phyloP scores from a whole-genome alignment of 2,113 vertebrate species.

The Colistium nudipinnis region DNA sequence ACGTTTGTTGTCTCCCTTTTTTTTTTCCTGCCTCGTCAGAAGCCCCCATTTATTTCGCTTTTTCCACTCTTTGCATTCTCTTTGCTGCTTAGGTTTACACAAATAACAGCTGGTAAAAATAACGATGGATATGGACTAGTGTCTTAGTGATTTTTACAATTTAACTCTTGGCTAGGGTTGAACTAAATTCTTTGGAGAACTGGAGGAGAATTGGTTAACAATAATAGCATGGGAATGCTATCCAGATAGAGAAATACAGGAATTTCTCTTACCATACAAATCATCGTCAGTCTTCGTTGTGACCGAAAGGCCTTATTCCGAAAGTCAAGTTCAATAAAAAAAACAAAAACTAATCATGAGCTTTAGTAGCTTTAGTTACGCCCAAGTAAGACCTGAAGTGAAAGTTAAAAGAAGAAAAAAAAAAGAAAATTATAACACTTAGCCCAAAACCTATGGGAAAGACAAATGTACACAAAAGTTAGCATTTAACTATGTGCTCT shows the following conservation, averaged over 20 bases:
- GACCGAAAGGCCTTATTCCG: not conserved
- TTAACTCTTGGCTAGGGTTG: not conserved
- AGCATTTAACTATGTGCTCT: conserved; percentile 17
- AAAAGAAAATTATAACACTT: not conserved
- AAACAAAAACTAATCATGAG: too few relatives aligned
- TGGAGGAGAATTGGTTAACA: too few relatives aligned
- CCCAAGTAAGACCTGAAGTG: not conserved
- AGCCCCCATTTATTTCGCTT: not conserved
- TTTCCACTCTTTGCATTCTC: not conserved
- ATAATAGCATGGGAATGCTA: too few relatives aligned
- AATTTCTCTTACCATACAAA: not conserved
- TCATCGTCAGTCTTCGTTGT: not conserved
- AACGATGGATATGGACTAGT: too few relatives aligned
- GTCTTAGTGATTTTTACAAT: too few relatives aligned
- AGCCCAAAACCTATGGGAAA: conserved; percentile 1
- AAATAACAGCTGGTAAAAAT: too few relatives aligned
- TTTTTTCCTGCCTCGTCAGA: not conserved
- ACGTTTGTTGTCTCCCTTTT: conserved; percentile 4
- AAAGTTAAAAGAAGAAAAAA: not conserved
- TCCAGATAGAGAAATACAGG: not conserved
- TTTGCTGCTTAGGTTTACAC: too few relatives aligned
- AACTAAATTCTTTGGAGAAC: not conserved
- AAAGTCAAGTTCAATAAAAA: not conserved
- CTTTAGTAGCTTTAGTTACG: not conserved
- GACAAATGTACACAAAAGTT: not conserved